A percentile compares a stretch with the other conserved stretches of the same genome.
phyloP scores from a whole-genome alignment of 2,797 vertebrate genomes.

The Botia kubotai region DNA sequence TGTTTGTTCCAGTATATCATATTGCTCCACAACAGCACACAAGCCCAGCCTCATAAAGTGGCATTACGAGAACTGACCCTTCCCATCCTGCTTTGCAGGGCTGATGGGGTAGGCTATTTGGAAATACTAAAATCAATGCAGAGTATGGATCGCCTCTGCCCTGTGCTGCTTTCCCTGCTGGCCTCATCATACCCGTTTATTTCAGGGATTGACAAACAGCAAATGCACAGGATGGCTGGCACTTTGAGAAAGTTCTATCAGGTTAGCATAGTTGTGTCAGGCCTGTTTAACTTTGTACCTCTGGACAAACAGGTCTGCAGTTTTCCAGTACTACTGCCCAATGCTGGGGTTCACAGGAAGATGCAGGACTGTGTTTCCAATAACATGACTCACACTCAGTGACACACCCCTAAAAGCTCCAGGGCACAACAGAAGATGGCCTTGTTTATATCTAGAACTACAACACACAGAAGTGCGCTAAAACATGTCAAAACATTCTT shows the following conservation, averaged over 20 bases:
- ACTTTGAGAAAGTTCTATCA: constrained; percentile 5
- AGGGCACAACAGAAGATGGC: constrained; percentile 15
- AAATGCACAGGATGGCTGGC: background rate
- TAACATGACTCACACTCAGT: background rate
- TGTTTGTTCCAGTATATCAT: constrained; percentile 1
- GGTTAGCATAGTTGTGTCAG: constrained; percentile 8
- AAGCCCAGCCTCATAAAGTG: constrained; percentile 16
- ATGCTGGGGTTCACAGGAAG: constrained; percentile 2
- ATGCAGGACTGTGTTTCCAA: background rate
- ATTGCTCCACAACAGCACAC: constrained; percentile 21
- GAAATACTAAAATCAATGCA: constrained; percentile 72
- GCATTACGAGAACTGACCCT: constrained; percentile 36
- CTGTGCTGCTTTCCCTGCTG: constrained; percentile 43
- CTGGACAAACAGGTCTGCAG: constrained; percentile 1
- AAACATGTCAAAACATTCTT: background rate
- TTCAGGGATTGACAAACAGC: constrained; percentile 62
- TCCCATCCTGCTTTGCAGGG: constrained; percentile 60
- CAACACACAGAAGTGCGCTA: background rate
- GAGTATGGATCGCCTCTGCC: constrained; percentile 69
- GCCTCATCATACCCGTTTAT: constrained; percentile 22
- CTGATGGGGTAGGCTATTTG: constrained; percentile 32
- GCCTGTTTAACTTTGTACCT: background rate
- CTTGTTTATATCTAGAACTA: constrained; percentile 8
- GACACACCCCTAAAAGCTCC: background rate
- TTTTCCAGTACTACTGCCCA: background rate